Evolutionary conservation across 1,140 invertebrate species (phyloP).

Genomic region (Lamellibrachia luymesi): DNA sequence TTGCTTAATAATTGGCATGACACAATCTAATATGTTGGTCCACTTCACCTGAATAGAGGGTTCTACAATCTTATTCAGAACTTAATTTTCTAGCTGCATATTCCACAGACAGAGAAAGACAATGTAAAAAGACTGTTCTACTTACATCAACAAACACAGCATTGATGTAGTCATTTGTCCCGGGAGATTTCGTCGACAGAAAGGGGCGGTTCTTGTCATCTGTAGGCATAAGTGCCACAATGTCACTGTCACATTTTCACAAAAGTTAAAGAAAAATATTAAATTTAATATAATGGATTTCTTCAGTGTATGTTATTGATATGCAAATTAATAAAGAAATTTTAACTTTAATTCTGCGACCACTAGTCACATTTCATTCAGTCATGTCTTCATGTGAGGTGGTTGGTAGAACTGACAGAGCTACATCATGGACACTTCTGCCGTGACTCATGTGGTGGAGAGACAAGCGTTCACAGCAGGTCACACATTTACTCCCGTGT

Average conservation of each 20-base stretch:
- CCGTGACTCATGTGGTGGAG: background rate
- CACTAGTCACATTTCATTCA: background rate
- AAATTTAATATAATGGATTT: background rate
- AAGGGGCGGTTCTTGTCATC: background rate
- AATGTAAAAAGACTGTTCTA: background rate
- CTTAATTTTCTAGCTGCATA: background rate
- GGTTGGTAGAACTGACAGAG: background rate
- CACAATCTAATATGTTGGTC: background rate
- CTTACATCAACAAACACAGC: slow-evolving; percentile 25
- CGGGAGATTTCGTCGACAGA: background rate
- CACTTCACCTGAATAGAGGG: background rate
- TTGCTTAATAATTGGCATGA: background rate
- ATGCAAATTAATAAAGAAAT: background rate
- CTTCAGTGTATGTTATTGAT: background rate
- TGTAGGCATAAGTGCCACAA: background rate
- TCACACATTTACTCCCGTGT: background rate
- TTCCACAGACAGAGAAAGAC: background rate
- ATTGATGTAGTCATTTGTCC: slow-evolving; percentile 20
- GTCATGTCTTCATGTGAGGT: background rate
- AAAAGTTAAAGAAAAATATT: background rate
- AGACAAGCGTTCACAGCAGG: background rate
- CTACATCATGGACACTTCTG: background rate
- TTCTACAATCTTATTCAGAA: background rate
- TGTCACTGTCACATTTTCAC: background rate
- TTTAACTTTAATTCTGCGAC: background rate